Conservation (phyloP, 2,888 invertebrate genomes). For the Hololepta plana region DNA sequence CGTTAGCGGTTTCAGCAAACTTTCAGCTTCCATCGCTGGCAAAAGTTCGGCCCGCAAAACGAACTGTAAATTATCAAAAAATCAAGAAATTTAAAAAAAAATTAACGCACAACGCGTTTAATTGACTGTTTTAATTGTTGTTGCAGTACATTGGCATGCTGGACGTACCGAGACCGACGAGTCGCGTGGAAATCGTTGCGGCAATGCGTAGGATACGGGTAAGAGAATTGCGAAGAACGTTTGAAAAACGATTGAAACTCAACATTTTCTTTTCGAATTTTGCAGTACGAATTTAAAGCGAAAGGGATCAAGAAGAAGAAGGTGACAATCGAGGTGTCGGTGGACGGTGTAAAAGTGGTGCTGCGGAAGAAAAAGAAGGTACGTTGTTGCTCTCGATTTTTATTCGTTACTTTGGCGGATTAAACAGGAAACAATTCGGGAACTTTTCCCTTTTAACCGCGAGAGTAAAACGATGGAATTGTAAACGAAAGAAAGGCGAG, state of each 20-base stretch:
- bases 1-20: too few species aligned
- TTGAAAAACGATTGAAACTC: neutral
- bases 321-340: slow-evolving; percentile 85
- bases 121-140: slow-evolving; percentile 10
- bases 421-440: too few species aligned
- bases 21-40: too few species aligned
- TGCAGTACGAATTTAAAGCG: slow-evolving; percentile 96
- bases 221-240: slow-evolving; percentile 28
- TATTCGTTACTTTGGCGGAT: slow-evolving; percentile 2
- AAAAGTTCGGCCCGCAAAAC: too few species aligned
- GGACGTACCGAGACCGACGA: slow-evolving; percentile 92
- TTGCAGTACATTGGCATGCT: slow-evolving; percentile 96
- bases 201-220: slow-evolving; percentile 97
- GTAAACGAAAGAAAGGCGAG: too few species aligned
- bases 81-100: too few species aligned
- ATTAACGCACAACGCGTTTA: too few species aligned
- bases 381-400: slow-evolving; percentile 14
- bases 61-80: neutral
- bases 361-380: slow-evolving; percentile 65
- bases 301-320: slow-evolving; percentile 96
- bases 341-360: slow-evolving; percentile 85
- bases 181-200: slow-evolving; percentile 94
- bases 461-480: too few species aligned
- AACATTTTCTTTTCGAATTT: slow-evolving; percentile 14
- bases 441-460: too few species aligned